Percentiles rank a stretch among this genome's conserved stretches.
These are phyloP conservation scores for Micrastur ruficollis DNA, from an alignment of 2,797 vertebrate species.

Conservation along the genomic window DNA sequence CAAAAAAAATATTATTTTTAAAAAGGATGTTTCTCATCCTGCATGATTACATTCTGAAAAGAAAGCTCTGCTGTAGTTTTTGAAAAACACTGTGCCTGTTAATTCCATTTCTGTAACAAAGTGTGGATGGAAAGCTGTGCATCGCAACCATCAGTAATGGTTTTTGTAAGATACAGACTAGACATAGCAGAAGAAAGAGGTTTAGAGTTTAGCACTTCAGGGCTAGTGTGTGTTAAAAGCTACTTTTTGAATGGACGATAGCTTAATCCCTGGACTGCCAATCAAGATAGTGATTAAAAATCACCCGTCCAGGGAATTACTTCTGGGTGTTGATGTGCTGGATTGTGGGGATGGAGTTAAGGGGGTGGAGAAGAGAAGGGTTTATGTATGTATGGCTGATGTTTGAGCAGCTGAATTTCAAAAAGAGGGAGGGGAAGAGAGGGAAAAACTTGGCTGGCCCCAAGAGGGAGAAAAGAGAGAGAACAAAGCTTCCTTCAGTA, in stretches of 20 bases:
- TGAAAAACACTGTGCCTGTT: background rate
- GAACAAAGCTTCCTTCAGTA: conserved; percentile 45
- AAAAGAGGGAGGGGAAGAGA: background rate
- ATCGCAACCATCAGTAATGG: background rate
- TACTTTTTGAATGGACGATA: background rate
- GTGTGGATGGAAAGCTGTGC: conserved; percentile 3
- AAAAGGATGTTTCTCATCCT: background rate
- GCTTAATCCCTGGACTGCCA: conserved; percentile 65
- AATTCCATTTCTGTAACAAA: conserved; percentile 44
- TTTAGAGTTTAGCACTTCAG: conserved; percentile 41
- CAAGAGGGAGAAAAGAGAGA: background rate
- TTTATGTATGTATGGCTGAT: conserved; percentile 16
- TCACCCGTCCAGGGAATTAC: conserved; percentile 62
- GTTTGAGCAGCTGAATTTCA: conserved; percentile 11
- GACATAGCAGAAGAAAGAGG: background rate
- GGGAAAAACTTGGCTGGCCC: background rate
- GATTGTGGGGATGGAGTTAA: background rate
- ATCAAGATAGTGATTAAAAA: conserved; percentile 61
- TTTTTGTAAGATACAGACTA: conserved; percentile 30
- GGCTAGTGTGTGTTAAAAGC: conserved; percentile 53
- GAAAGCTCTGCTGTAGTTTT: background rate
- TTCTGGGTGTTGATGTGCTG: conserved; percentile 13
- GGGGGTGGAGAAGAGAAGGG: background rate
- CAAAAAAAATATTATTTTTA: background rate
- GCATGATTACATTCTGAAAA: background rate